A percentile compares a stretch with the other conserved stretches of the same genome.
phyloP scores from a whole-genome alignment of 2,888 invertebrate genomes.

The Parelbella ahira region DNA sequence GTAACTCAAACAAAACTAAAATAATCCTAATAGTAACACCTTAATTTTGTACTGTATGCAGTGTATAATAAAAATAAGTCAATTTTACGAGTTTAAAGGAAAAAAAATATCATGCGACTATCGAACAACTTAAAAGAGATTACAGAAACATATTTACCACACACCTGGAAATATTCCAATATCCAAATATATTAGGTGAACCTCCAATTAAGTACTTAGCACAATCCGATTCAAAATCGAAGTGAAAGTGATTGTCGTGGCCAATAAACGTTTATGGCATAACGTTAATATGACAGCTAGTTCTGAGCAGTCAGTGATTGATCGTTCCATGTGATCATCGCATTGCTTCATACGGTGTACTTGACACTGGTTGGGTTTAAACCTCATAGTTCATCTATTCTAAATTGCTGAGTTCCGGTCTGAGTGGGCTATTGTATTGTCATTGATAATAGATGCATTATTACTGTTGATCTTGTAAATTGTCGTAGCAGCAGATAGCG shows the following conservation, averaged over 20 bases:
- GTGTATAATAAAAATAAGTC: too few species aligned
- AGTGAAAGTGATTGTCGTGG: slow-evolving; percentile 25
- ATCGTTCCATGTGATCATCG: slow-evolving; percentile 1
- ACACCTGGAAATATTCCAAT: background rate
- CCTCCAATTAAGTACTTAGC: slow-evolving; percentile 1
- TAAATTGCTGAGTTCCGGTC: slow-evolving; percentile 1
- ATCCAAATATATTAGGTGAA: background rate
- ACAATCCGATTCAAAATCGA: slow-evolving; percentile 13
- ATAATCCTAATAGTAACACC: too few species aligned
- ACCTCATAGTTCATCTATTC: background rate
- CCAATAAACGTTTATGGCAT: slow-evolving; percentile 21
- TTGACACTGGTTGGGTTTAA: background rate
- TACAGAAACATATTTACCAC: too few species aligned
- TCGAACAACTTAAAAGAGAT: too few species aligned
- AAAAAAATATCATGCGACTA: too few species aligned
- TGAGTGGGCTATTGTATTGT: background rate
- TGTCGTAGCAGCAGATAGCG: too few species aligned
- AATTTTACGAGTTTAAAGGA: too few species aligned
- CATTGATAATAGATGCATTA: background rate
- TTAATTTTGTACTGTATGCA: too few species aligned
- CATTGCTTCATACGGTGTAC: slow-evolving; percentile 1
- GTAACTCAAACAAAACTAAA: too few species aligned
- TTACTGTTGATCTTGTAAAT: background rate
- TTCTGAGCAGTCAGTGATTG: slow-evolving; percentile 2
- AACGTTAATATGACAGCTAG: slow-evolving; percentile 6